Evolutionary conservation across 2,797 vertebrate species (phyloP), one percentile per base, ranked within the genome.

Genomic region (Cyprinella venusta): DNA sequence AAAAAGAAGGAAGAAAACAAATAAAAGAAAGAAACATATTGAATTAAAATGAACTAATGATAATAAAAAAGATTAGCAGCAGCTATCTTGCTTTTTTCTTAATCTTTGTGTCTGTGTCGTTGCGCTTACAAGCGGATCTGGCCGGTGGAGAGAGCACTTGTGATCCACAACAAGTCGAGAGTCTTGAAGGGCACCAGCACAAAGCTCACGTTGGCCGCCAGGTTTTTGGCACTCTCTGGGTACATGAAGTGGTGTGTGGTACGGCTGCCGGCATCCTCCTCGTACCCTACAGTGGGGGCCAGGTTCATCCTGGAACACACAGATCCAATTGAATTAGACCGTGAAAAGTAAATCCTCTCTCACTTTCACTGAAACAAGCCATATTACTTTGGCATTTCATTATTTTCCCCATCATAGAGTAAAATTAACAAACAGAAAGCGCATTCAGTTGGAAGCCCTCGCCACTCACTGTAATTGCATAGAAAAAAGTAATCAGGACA

Each of bases 191-290:
- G 98, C 81, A 99, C 97, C 83, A 99, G 92, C 86, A 99, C 97
- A 0, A 99, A 99, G 96, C 97, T 99, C 92, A 99, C 95, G 0
- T 99, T 99, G 91, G 97, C 93, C 0, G 97, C 96, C 89, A 99
- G 94, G 90, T 99, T 99, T 93, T 97, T 99, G 94, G 98, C 98
- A 89, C 98, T 99, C 94, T 99, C 98, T 0, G 98, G 98, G 90
- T 99, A 99, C 98, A 99, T 99, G 94, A 99, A 99, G 92, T 99
- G 98, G 89, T 99, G 98, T 0, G 97, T 99, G 84, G 98, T 99
- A 83, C 90, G 96, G 90, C 96, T 90, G 26, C 98, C 98, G 6
- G 96, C 98, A 0, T 99, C 98, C 0, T 95, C 95, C 88, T 99
- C 98, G 19, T 96, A 99, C 88, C 97, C 98, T 89, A 98, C 94